Evolutionary conservation across 64 coral and sea anemone genomes (phyloP).

Genomic region (Montipora efflorescens): DNA sequence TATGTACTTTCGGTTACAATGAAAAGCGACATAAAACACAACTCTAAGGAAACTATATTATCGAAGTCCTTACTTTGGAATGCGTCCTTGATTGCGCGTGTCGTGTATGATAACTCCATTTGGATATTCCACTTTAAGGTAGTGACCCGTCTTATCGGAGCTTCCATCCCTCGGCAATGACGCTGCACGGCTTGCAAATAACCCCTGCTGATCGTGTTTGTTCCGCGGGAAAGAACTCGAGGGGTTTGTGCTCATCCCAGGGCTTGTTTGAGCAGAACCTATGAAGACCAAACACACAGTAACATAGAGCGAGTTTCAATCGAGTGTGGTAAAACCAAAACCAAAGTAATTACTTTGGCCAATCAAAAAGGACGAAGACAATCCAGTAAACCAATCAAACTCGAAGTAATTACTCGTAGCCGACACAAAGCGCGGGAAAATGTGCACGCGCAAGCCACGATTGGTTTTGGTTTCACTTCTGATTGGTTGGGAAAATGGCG

Average conservation of each 20-base stretch:
- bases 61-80: conserved; percentile 16
- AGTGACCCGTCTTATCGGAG: conserved; percentile 22
- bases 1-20: too few relatives aligned
- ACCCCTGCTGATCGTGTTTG: conserved; percentile 12
- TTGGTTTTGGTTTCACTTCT: too few relatives aligned
- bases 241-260: not conserved
- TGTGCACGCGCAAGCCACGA: too few relatives aligned
- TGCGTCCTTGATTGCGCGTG: conserved; percentile 46
- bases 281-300: not conserved
- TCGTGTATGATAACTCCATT: conserved; percentile 56
- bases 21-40: too few relatives aligned
- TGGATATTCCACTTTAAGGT: conserved; percentile 41
- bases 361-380: too few relatives aligned
- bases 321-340: too few relatives aligned
- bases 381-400: too few relatives aligned
- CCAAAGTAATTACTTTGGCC: too few relatives aligned
- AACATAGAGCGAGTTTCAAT: not conserved
- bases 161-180: conserved; percentile 10
- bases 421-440: too few relatives aligned
- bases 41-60: too few relatives aligned
- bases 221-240: not conserved
- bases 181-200: not conserved
- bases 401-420: too few relatives aligned
- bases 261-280: conserved; percentile 8
- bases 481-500: too few relatives aligned